phyloP scores from a whole-genome alignment of 2,888 invertebrate genomes.

The Chrysolina haemoptera region DNA sequence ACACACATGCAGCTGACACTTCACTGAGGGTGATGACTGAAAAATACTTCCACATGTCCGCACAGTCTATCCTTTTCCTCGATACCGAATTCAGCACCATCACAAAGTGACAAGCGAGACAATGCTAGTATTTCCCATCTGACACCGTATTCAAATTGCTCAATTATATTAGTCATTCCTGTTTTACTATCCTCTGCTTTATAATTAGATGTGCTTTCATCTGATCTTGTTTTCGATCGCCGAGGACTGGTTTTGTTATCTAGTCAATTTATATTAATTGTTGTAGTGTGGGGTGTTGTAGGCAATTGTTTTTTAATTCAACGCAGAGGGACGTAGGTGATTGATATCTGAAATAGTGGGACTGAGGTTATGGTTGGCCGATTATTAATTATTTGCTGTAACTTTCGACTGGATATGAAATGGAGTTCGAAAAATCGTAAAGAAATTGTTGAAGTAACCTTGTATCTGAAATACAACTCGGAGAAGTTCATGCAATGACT shows the following conservation, averaged over 20 bases:
- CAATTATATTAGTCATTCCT: constrained; percentile 65
- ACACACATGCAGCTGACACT: constrained; percentile 9
- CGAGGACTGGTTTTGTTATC: constrained; percentile 44
- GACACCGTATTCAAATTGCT: constrained; percentile 65
- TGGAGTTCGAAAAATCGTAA: not conserved
- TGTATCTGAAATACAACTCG: too few relatives aligned
- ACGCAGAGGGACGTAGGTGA: constrained; percentile 23
- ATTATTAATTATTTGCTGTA: not conserved
- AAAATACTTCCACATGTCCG: constrained; percentile 8
- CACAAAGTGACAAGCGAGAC: constrained; percentile 8
- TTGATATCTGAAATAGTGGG: constrained; percentile 15
- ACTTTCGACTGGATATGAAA: not conserved
- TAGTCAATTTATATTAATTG: constrained; percentile 52
- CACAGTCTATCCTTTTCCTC: not conserved
- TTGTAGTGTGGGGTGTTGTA: constrained; percentile 44
- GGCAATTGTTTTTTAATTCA: constrained; percentile 48
- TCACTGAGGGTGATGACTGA: not conserved
- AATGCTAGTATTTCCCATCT: constrained; percentile 55
- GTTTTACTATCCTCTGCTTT: constrained; percentile 38
- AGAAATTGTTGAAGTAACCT: too few relatives aligned
- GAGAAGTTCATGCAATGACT: too few relatives aligned
- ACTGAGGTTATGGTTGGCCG: not conserved
- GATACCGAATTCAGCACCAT: not conserved
- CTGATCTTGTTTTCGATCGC: constrained; percentile 50
- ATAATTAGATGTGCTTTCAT: constrained; percentile 52